Evolutionary conservation across 2,113 vertebrate genomes (phyloP), one percentile per base, ranked within the genome.

Genomic region (Balaeniceps rex): DNA sequence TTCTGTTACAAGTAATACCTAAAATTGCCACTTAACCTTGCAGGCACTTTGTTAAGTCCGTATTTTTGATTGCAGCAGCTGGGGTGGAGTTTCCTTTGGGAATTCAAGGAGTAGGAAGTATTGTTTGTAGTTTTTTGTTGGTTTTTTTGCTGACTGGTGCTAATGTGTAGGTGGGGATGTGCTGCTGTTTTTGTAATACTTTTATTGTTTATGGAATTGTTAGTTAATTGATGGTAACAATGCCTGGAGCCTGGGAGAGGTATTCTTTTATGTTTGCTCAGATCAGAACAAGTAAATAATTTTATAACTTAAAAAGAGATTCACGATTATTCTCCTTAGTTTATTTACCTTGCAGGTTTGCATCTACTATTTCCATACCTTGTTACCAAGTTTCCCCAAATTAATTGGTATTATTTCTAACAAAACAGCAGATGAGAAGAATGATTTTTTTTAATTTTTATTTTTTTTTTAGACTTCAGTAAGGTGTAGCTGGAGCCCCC

Each of bases 81-180:
- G 85, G 91, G 94, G 96, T 96, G 96, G 95, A 94, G 94, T 95
- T 96, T 97, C 94, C 91, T 97, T 94, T 95, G 94, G 94, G 92
- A 97, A 94, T 97, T 95, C 42, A 97, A 92, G 75, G 91, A 96
- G 85, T 95, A 95, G 96, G 94, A 97, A 97, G 91, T 96, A 80
- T 72, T 95, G 87, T 97, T 97, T 93, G 97, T 86, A 96, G 76
- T 70, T 93, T 97, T 94, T 97, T 94, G 94, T 92, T 93, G 88
- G 14, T 2, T 63, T 93, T 97, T 97, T 96, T 97, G 93, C 94
- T 97, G 95, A 97, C 90, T 96, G 95, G 90, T 93, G 77, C 90
- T 95, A 89, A 94, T 93, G 88, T 95, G 91, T 96, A 96, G 93
- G 96, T 94, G 96, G 94, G 94, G 95, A 95, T 92, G 82, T 92